Evolutionary conservation across 2,797 vertebrate species (phyloP).

Genomic region (Onychomys arenicola): DNA sequence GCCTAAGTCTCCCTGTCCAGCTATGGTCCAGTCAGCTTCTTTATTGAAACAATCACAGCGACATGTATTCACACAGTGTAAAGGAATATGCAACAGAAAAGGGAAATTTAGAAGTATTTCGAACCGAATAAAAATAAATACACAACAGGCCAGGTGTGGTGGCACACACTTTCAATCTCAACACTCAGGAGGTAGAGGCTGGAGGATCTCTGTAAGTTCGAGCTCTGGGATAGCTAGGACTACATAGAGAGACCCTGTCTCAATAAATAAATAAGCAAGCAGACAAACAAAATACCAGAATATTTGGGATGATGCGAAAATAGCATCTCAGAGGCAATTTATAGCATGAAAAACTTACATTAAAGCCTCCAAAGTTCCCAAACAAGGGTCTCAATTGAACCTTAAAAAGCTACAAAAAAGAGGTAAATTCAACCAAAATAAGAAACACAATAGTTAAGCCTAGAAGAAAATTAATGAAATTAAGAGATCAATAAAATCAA

Average conservation of each 20-base stretch:
- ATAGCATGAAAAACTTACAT: not conserved
- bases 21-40: not conserved
- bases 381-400: not conserved
- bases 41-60: not conserved
- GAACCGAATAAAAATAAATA: not conserved
- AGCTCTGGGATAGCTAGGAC: not conserved
- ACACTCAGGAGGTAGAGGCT: not conserved
- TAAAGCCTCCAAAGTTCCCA: not conserved
- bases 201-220: not conserved
- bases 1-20: not conserved
- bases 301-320: not conserved
- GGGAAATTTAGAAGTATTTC: slow-evolving; percentile 25
- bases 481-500: not conserved
- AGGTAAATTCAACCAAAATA: not conserved
- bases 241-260: not conserved
- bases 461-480: not conserved
- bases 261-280: no score
- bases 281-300: not conserved
- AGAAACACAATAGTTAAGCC: not conserved
- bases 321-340: no score
- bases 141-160: not conserved
- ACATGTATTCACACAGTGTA: not conserved
- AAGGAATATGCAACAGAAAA: not conserved
- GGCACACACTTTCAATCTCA: not conserved
- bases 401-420: not conserved